Conservation (phyloP, 1,140 invertebrate species). For the Drosophila seguyi region DNA sequence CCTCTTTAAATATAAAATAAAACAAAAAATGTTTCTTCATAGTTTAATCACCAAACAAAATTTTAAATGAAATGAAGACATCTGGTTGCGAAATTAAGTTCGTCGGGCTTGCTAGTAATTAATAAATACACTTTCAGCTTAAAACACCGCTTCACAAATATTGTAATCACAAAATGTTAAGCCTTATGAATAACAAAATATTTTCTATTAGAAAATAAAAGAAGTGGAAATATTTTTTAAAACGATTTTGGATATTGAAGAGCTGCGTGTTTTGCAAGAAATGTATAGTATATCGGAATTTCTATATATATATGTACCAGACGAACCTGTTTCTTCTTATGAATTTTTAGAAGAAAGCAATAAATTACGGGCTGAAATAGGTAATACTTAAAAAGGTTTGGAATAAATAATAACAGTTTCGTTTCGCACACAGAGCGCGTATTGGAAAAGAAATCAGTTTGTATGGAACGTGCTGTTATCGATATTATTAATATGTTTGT, state of each 20-base stretch:
- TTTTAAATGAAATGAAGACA: too few species aligned
- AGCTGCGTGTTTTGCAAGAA: slow-evolving; percentile 45
- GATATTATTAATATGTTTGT: slow-evolving; percentile 91
- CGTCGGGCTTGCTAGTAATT: too few species aligned
- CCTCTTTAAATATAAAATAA: too few species aligned
- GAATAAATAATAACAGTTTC: background rate
- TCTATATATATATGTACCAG: slow-evolving; percentile 88
- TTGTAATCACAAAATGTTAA: background rate
- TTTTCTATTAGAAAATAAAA: slow-evolving; percentile 53
- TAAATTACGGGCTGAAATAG: slow-evolving; percentile 86
- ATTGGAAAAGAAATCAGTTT: slow-evolving; percentile 87
- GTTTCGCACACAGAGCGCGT: slow-evolving; percentile 80
- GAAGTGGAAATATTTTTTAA: slow-evolving; percentile 62
- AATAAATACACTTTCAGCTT: too few species aligned
- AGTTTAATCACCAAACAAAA: too few species aligned
- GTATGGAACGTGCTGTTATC: slow-evolving; percentile 89
- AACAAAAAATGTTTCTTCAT: too few species aligned
- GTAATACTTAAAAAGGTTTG: slow-evolving; percentile 8
- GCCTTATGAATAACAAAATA: background rate
- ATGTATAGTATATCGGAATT: slow-evolving; percentile 85
- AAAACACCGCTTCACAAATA: background rate
- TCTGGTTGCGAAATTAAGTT: too few species aligned
- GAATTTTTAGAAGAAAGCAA: slow-evolving; percentile 89
- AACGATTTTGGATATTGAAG: slow-evolving; percentile 87
- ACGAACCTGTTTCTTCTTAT: slow-evolving; percentile 88